phyloP scores from a whole-genome alignment of 1,140 invertebrate species.

The Linepithema humile region DNA sequence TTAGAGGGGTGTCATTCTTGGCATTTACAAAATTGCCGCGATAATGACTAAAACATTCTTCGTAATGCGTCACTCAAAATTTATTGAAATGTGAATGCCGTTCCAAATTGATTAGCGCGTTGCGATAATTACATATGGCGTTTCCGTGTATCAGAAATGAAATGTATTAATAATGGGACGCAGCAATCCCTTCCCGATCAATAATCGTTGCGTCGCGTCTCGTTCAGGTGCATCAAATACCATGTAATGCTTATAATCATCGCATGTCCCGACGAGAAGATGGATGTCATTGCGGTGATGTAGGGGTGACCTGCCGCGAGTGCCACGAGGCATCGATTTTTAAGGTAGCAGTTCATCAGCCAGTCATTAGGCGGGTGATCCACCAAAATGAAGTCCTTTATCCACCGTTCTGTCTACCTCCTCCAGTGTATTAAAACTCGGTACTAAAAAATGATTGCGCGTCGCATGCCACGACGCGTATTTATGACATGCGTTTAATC shows the following conservation, averaged over 20 bases:
- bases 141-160: constrained; percentile 35
- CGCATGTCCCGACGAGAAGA: constrained; percentile 8
- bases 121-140: constrained; percentile 47
- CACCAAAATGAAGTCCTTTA: neutral
- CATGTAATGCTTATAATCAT: constrained; percentile 34
- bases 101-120: constrained; percentile 46
- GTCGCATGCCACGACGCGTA: neutral
- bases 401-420: neutral
- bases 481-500: constrained; percentile 30
- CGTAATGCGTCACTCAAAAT: constrained; percentile 26
- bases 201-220: constrained; percentile 25
- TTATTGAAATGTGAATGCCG: constrained; percentile 34
- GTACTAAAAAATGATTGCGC: neutral
- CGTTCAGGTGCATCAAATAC: neutral
- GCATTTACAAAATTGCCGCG: constrained; percentile 18
- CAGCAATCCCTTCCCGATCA: constrained; percentile 22
- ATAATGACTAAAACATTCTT: constrained; percentile 33
- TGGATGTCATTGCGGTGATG: neutral
- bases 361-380: constrained; percentile 21
- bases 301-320: neutral
- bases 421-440: neutral
- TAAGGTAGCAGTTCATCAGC: constrained; percentile 10
- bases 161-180: constrained; percentile 48
- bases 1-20: constrained; percentile 5
- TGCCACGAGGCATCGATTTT: constrained; percentile 6